phyloP scores from a whole-genome alignment of 64 coral and sea anemone genomes.

The Stichodactyla mertensii region DNA sequence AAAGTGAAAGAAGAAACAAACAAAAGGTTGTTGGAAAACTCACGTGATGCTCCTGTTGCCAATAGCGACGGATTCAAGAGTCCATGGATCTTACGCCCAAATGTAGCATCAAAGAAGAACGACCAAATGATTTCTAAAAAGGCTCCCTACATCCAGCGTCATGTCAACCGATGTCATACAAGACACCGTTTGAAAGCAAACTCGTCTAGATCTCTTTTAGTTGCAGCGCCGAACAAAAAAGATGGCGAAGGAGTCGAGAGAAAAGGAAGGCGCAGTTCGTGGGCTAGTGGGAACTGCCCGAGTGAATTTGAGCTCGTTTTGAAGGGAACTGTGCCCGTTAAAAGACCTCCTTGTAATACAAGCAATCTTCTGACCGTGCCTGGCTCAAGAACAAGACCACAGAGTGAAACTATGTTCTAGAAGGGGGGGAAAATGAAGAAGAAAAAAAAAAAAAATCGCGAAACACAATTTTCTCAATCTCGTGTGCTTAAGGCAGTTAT shows the following conservation, averaged over 20 bases:
- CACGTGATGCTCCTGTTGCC: not conserved
- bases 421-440: too few relatives aligned
- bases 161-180: not conserved
- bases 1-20: not conserved
- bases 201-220: not conserved
- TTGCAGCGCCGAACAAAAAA: not conserved
- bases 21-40: not conserved
- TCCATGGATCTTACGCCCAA: slow-evolving; percentile 4
- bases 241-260: not conserved
- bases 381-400: not conserved
- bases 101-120: not conserved
- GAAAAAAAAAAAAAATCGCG: too few relatives aligned
- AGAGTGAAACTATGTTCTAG: slow-evolving; percentile 21
- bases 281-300: not conserved
- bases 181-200: not conserved
- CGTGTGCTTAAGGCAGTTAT: too few relatives aligned
- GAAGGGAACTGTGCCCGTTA: slow-evolving; percentile 18
- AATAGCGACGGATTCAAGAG: not conserved
- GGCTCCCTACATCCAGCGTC: not conserved
- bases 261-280: not conserved
- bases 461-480: too few relatives aligned
- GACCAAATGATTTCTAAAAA: not conserved
- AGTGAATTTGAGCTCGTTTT: slow-evolving; percentile 12
- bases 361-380: not conserved
- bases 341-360: not conserved